Evolutionary conservation across 1,140 invertebrate species (phyloP), one percentile per base, ranked within the genome.

Genomic region (Rhynchophorus ferrugineus): DNA sequence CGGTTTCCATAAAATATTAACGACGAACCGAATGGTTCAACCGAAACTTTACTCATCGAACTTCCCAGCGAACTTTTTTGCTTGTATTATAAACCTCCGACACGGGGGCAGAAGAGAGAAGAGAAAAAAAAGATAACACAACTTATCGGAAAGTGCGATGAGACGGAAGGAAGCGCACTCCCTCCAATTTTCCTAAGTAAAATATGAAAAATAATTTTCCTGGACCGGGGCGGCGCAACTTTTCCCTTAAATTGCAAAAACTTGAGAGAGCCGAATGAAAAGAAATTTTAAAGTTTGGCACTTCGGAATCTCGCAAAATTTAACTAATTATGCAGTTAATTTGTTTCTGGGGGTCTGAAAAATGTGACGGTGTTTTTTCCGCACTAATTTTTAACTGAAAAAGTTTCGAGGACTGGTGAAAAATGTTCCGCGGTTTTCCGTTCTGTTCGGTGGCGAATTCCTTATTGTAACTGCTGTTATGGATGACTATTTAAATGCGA

Each of bases 271-370:
- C 2, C 35, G 22, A 34, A 49, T 18, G 46, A 48, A 48, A 49
- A 49, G 47, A 49, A 49, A 42, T 42, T 49, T 41, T 49, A 49
- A 49, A 49, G 47, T 49, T 49, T 49, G 22, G 18, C 47, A 49
- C 37, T 42, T 34, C 21, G 13, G 47, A 34, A 49, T 49, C 38
- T 42, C 17, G 47, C 21, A 24, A 42, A 42, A 49, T 49, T 49
- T 49, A 34, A 49, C 47, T 49, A 49, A 49, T 49, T 49, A 49
- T 49, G 22, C 21, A 49, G 47, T 49, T 49, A 49, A 49, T 49
- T 49, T 49, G 37, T 49, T 47, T 49, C 22, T 19, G 13, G n/a
- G 22, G 14, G 14, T 34, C 16, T 41, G 22, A 49, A 34, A 49
- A 49, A 42, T 48, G 46, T 38, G 20, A 48, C 47, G 46, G 36